A percentile compares a stretch with the other conserved stretches of the same genome.
Evolutionary conservation across 2,113 vertebrate genomes (phyloP).

Genomic region (Phasianus colchicus): DNA sequence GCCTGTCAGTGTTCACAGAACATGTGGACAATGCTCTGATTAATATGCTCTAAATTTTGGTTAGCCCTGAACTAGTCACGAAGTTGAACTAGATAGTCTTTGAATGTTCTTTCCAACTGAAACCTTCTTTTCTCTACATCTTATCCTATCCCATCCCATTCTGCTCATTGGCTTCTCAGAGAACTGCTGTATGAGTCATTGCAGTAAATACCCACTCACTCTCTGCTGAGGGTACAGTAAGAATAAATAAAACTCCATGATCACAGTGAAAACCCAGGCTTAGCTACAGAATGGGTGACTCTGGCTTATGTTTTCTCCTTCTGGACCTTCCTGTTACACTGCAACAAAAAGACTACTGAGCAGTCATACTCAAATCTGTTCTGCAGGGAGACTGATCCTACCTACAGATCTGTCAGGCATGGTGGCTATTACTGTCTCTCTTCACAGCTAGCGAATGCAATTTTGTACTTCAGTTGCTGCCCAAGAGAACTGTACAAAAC

Average conservation of each 20-base stretch:
- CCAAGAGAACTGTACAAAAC: neutral
- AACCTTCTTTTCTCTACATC: neutral
- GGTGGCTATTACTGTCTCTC: neutral
- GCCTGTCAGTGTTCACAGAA: neutral
- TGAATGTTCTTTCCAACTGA: neutral
- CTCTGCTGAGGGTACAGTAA: neutral
- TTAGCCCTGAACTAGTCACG: neutral
- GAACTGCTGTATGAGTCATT: neutral
- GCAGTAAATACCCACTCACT: neutral
- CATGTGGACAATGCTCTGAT: neutral
- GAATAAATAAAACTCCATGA: neutral
- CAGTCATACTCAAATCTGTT: neutral
- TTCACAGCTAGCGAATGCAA: neutral
- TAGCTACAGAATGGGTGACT: neutral
- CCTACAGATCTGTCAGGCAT: neutral
- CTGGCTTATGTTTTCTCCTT: neutral
- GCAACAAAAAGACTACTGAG: neutral
- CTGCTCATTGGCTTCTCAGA: neutral
- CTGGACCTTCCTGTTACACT: neutral
- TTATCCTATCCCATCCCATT: too few species aligned
- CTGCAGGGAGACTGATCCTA: neutral
- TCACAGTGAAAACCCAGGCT: neutral
- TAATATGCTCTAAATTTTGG: neutral
- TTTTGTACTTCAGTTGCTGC: neutral
- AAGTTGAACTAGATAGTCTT: neutral